Evolutionary conservation across 2,113 vertebrate genomes (phyloP).

Genomic region (Atrichornis clamosus): DNA sequence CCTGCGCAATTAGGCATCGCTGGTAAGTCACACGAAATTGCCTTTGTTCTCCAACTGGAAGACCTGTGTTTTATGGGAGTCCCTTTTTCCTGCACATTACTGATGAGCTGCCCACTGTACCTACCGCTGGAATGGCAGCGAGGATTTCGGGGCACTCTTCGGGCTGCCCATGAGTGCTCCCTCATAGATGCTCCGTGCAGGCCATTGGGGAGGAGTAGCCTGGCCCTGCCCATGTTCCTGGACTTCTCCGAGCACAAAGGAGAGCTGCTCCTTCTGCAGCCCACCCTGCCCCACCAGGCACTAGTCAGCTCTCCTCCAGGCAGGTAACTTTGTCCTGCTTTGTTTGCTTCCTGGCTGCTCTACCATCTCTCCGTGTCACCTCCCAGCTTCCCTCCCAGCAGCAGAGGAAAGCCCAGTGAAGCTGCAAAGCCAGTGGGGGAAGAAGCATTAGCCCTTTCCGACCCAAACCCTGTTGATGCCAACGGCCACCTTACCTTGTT

Average conservation of each 20-base stretch:
- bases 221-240: background rate
- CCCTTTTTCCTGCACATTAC: background rate
- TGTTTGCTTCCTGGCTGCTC: background rate
- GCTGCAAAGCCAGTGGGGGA: background rate
- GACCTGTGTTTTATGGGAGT: background rate
- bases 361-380: background rate
- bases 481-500: background rate
- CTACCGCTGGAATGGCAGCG: background rate
- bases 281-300: background rate
- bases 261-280: background rate
- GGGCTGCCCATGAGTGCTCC: background rate
- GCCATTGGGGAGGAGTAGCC: background rate
- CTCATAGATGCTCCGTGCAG: fast-evolving
- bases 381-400: background rate
- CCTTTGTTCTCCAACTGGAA: constrained; percentile 55
- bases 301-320: background rate
- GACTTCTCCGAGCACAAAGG: background rate
- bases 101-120: background rate
- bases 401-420: background rate
- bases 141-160: background rate
- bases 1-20: constrained; percentile 9
- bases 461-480: background rate
- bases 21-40: constrained; percentile 45
- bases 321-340: background rate
- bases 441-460: background rate